phyloP scores from a whole-genome alignment of 1,140 invertebrate species.

The Scylla paramamosain region DNA sequence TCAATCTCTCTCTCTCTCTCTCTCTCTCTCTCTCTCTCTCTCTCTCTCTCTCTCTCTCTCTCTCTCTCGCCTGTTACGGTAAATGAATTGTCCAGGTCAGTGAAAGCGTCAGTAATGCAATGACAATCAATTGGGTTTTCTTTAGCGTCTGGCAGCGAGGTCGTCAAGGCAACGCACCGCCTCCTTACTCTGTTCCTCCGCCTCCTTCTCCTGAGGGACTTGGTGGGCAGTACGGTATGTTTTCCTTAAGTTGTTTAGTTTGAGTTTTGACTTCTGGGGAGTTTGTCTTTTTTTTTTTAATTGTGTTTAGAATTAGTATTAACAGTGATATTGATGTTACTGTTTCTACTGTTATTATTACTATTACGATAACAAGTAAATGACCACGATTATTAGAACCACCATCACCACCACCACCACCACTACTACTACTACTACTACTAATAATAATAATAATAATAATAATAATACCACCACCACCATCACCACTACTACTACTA shows the following conservation, averaged over 20 bases:
- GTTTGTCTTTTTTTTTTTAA: background rate
- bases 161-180: background rate
- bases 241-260: background rate
- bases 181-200: too few relatives aligned
- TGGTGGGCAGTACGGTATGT: background rate
- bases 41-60: background rate
- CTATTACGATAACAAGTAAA: too few relatives aligned
- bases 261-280: too few relatives aligned
- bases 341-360: too few relatives aligned
- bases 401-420: too few relatives aligned
- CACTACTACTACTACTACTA: too few relatives aligned
- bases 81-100: background rate
- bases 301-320: background rate
- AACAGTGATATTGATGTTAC: background rate
- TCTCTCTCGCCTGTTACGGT: background rate
- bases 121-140: background rate
- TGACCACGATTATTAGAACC: too few relatives aligned
- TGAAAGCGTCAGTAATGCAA: slow-evolving; percentile 2
- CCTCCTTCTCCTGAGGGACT: too few relatives aligned
- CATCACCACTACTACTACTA: too few relatives aligned
- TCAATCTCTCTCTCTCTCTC: too few relatives aligned
- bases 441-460: background rate
- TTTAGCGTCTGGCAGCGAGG: background rate
- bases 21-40: background rate
- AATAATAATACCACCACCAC: background rate